Evolutionary conservation across 2,888 invertebrate species (phyloP), one percentile per base, ranked within the genome.

Genomic region (Melitaea athalia): DNA sequence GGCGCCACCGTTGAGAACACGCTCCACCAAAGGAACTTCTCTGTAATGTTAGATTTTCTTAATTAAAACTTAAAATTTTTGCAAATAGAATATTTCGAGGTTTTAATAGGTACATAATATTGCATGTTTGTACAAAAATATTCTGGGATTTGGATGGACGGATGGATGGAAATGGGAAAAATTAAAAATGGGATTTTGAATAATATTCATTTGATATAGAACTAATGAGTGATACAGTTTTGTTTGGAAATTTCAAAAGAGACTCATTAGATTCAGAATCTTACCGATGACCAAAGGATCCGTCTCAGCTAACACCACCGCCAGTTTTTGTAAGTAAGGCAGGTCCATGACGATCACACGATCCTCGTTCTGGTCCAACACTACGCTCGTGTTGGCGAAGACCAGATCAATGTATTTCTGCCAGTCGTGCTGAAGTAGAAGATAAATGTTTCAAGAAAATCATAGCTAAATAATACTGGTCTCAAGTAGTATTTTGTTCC

Each of bases 11-110:
- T 94, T 10, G 95, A 94, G 84, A 95, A 95, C 67, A 95, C 92
- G 77, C 94, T 93, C 96, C 96, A 96, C 93, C 96, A 95, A 31
- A 96, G 84, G 86, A 95, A 96, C 71, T 95, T 95, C 70, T 95
- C 96, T 94, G 89, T 49, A 57, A 53, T 43, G 5, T 3, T 52
- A 11, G 12, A n/a, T 17, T 0, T 12, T 7, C n/a, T 42, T 55
- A 24, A 24, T 24, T 24, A 24, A 24, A 2, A 24, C 24, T 1
- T 24, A 24, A 24, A 24, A 24, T 24, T 2, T 24, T 24, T 24
- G 24, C 24, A 24, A 24, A 24, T 3, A 24, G 24, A 24, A 24
- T 24, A 24, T 24, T 24, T 24, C 24, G 24, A 24, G 24, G 24
- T 24, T 1, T 3, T 24, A 24, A n/a, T n/a, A n/a, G n/a, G n/a